phyloP scores from a whole-genome alignment of 1,140 invertebrate species.

The Sycophila sp. region DNA sequence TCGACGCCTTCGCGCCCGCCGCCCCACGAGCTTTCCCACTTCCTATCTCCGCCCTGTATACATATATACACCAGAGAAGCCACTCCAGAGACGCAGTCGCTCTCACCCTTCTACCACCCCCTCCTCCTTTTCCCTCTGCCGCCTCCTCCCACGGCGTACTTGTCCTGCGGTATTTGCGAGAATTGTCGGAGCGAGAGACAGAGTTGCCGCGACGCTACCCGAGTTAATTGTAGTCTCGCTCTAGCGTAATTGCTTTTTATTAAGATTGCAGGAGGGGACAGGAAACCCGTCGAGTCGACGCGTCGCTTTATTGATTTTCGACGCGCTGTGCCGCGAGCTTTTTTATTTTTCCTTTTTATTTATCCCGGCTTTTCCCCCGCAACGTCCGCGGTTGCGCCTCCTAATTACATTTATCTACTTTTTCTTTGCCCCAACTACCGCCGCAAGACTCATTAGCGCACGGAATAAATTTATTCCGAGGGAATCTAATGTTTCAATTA shows the following conservation, averaged over 20 bases:
- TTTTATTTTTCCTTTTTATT: no score
- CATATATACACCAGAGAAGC: neutral
- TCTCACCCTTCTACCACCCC: neutral
- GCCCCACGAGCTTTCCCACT: conserved; percentile 26
- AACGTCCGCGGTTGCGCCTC: no score
- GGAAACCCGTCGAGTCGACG: neutral
- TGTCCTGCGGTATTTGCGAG: conserved; percentile 37
- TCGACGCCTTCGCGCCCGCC: conserved; percentile 45
- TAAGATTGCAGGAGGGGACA: conserved; percentile 18
- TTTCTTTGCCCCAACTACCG: no score
- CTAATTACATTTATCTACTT: no score
- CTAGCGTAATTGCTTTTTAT: conserved; percentile 36
- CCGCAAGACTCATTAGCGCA: no score
- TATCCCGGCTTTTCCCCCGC: no score
- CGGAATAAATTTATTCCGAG: no score
- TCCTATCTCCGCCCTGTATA: conserved; percentile 3
- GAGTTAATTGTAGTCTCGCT: conserved; percentile 34
- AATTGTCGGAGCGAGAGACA: no score
- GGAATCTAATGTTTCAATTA: no score
- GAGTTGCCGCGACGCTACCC: neutral
- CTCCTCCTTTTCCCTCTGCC: neutral
- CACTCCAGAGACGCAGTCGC: neutral
- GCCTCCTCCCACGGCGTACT: neutral
- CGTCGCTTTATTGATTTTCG: conserved; percentile 24
- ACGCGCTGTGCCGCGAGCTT: neutral